A percentile compares a stretch with the other conserved stretches of the same genome.
Conservation (phyloP, 2,113 vertebrate species). For the Phodopus roborovskii region DNA sequence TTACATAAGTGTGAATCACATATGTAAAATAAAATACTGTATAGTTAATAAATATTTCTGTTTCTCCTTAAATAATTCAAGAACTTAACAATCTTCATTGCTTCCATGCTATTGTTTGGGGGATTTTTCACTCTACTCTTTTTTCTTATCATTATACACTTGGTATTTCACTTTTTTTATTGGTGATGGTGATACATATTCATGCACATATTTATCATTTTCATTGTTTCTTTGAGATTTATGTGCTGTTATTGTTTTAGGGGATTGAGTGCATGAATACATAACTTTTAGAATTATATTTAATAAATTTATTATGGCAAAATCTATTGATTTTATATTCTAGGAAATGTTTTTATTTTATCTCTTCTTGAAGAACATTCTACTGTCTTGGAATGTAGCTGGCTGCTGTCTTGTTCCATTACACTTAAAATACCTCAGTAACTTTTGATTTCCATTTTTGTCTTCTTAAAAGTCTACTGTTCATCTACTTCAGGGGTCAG, state of each 20-base stretch:
- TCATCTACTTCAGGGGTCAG: slow-evolving; percentile 16
- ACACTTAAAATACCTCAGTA: not conserved
- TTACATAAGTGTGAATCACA: slow-evolving; percentile 36
- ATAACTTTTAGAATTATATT: slow-evolving; percentile 18
- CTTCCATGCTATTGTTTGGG: not conserved
- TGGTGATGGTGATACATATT: not conserved
- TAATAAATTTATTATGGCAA: slow-evolving; percentile 32
- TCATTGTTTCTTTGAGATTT: not conserved
- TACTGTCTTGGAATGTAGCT: not conserved
- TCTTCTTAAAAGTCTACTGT: slow-evolving; percentile 36
- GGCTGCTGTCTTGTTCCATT: slow-evolving; percentile 22
- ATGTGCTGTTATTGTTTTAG: not conserved
- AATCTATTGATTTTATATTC: not conserved
- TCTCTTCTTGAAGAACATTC: slow-evolving; percentile 41
- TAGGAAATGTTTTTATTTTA: slow-evolving; percentile 43
- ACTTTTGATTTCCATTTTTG: slow-evolving; percentile 38
- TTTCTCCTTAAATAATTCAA: not conserved
- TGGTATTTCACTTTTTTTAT: not conserved
- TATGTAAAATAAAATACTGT: not conserved
- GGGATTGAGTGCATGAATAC: not conserved
- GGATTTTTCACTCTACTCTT: not conserved
- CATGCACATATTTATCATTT: not conserved
- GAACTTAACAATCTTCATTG: not conserved
- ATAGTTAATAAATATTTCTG: slow-evolving; percentile 16
- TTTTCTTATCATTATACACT: not conserved